Evolutionary conservation across 1,140 invertebrate species (phyloP), one percentile per base, ranked within the genome.

Genomic region (Ceratosolen fusciceps): DNA sequence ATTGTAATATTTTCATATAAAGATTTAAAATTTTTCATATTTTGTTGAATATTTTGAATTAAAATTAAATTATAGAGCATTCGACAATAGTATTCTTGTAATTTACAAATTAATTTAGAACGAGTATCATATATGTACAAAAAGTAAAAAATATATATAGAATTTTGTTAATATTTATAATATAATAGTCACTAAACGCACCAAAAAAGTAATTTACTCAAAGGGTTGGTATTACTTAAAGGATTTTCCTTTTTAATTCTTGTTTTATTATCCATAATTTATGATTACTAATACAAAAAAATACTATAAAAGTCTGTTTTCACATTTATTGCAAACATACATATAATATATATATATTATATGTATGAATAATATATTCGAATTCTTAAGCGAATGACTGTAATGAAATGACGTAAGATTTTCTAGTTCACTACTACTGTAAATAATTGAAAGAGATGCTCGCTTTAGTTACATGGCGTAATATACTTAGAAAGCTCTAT

Each of bases 121-220:
- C n/a, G n/a, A n/a, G n/a, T n/a, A n/a, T n/a, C n/a, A n/a, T n/a
- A n/a, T n/a, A n/a, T n/a, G n/a, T n/a, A n/a, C n/a, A n/a, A n/a
- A n/a, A n/a, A n/a, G n/a, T n/a, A n/a, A n/a, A n/a, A n/a, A n/a
- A n/a, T n/a, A n/a, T n/a, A n/a, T n/a, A n/a, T n/a, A n/a, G n/a
- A n/a, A n/a, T n/a, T n/a, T n/a, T n/a, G n/a, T n/a, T n/a, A n/a
- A n/a, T n/a, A n/a, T n/a, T n/a, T n/a, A n/a, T n/a, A n/a, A n/a
- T n/a, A n/a, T n/a, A n/a, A n/a, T n/a, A n/a, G n/a, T n/a, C n/a
- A n/a, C n/a, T n/a, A 37, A 39, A 77, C 74, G 2, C 7, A 77
- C 75, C 75, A 77, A 14, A 77, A 14, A 49, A 77, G 60, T 24
- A 77, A 37, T 1, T 52, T 9, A 54, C 75, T 71, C 1, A 77